Evolutionary conservation across 2,888 invertebrate genomes (phyloP).

Genomic region (Saturnia japonica): DNA sequence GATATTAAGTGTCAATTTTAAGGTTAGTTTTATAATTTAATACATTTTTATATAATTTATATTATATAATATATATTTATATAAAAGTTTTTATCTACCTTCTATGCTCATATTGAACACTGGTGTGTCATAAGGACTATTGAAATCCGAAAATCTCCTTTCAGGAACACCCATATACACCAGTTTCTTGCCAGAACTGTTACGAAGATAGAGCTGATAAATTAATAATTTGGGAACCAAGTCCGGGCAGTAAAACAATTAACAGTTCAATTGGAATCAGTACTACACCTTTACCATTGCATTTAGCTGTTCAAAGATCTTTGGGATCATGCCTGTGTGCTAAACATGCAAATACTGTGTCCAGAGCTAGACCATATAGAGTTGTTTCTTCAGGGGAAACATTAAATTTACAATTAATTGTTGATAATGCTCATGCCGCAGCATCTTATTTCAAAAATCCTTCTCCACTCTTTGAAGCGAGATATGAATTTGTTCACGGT

Average conservation of each 20-base stretch:
- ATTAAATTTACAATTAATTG: slow-evolving; percentile 89
- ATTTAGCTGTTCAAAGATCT: slow-evolving; percentile 85
- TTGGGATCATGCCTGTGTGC: slow-evolving; percentile 89
- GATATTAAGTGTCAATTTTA: slow-evolving; percentile 90
- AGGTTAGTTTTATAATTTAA: slow-evolving; percentile 66
- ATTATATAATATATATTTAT: not conserved
- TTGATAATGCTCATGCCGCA: slow-evolving; percentile 92
- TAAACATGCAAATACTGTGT: slow-evolving; percentile 81
- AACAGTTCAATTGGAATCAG: slow-evolving; percentile 61
- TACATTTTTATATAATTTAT: not conserved
- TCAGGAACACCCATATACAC: slow-evolving; percentile 88
- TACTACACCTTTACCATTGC: slow-evolving; percentile 79
- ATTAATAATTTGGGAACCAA: slow-evolving; percentile 89
- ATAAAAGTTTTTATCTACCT: not conserved
- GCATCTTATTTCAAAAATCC: slow-evolving; percentile 94
- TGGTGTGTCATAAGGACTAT: no score
- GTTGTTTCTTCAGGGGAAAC: slow-evolving; percentile 91
- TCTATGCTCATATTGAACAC: not conserved
- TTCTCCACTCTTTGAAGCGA: slow-evolving; percentile 91
- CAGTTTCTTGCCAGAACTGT: slow-evolving; percentile 91
- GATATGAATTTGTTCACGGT: slow-evolving; percentile 94
- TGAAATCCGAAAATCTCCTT: slow-evolving; percentile 32
- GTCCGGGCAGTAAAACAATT: slow-evolving; percentile 57
- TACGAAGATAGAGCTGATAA: slow-evolving; percentile 94
- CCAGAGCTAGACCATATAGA: slow-evolving; percentile 82